These are phyloP conservation scores for Neogale vison DNA, from an alignment of 2,113 vertebrate species.

Conservation along the genomic window DNA sequence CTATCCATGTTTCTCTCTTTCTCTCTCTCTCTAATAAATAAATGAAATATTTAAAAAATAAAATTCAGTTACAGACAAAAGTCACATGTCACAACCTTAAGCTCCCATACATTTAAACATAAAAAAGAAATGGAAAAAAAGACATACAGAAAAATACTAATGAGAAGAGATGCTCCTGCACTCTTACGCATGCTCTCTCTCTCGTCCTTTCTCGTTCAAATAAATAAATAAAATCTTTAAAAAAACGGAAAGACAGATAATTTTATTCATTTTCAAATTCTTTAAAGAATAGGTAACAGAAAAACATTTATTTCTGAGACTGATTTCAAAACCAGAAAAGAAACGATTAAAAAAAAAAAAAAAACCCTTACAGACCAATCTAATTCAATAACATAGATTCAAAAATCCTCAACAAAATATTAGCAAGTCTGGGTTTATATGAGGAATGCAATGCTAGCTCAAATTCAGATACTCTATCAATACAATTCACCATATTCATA, in stretches of 20 bases:
- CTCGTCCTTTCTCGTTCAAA: too few species aligned
- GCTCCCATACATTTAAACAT: too few species aligned
- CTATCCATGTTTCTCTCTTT: not conserved
- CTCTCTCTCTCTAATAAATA: not conserved
- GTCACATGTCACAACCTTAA: not conserved
- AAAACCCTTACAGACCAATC: not conserved
- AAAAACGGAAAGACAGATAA: not conserved
- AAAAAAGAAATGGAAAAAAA: not conserved
- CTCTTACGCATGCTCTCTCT: too few species aligned
- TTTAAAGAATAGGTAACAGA: not conserved
- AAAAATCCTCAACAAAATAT: not conserved
- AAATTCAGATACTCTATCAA: not conserved
- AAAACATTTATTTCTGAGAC: not conserved
- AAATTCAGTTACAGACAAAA: not conserved
- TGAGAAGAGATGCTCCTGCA: not conserved
- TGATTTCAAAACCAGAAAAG: not conserved
- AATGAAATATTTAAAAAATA: not conserved
- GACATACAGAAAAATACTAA: not conserved
- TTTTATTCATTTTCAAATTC: not conserved
- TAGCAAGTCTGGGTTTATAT: not conserved
- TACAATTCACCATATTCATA: not conserved
- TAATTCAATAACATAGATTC: not conserved
- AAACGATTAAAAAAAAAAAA: not conserved
- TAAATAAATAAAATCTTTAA: not conserved
- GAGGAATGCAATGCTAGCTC: not conserved